phyloP scores from a whole-genome alignment of 35 echinoderm and acorn worm species.

The Hemicentrotus pulcherrimus region DNA sequence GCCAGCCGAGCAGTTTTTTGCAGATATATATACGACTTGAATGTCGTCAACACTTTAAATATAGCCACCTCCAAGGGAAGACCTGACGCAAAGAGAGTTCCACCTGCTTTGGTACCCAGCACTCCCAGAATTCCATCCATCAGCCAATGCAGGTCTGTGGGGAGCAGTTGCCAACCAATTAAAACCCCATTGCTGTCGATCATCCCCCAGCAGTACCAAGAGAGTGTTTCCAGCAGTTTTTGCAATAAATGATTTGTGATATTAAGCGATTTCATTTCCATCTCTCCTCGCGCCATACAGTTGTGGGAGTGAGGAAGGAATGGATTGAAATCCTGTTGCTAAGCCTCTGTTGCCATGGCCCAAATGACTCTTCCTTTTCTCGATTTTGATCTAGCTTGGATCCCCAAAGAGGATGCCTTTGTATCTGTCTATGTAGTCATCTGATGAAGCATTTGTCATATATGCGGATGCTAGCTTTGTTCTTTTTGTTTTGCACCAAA shows the following conservation, averaged over 20 bases:
- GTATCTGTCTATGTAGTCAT: background rate
- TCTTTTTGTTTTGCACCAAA: background rate
- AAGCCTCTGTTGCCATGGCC: background rate
- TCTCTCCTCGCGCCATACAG: background rate
- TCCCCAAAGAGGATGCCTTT: background rate
- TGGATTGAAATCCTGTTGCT: background rate
- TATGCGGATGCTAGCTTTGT: background rate
- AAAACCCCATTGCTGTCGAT: background rate
- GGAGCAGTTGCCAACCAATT: background rate
- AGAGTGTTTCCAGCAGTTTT: background rate
- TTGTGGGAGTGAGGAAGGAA: conserved; percentile 4
- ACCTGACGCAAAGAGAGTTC: background rate
- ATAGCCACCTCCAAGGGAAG: background rate
- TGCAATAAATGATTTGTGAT: conserved; percentile 12
- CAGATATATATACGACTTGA: background rate
- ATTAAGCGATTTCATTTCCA: background rate
- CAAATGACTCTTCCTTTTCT: conserved; percentile 11
- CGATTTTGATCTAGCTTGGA: background rate
- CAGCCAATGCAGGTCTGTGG: background rate
- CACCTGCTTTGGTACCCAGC: background rate
- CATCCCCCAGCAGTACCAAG: background rate
- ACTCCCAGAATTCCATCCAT: background rate
- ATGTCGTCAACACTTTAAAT: background rate
- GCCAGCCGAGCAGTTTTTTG: background rate
- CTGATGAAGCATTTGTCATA: background rate